phyloP scores from a whole-genome alignment of 2,797 vertebrate genomes.

The Oophaga sylvatica region DNA sequence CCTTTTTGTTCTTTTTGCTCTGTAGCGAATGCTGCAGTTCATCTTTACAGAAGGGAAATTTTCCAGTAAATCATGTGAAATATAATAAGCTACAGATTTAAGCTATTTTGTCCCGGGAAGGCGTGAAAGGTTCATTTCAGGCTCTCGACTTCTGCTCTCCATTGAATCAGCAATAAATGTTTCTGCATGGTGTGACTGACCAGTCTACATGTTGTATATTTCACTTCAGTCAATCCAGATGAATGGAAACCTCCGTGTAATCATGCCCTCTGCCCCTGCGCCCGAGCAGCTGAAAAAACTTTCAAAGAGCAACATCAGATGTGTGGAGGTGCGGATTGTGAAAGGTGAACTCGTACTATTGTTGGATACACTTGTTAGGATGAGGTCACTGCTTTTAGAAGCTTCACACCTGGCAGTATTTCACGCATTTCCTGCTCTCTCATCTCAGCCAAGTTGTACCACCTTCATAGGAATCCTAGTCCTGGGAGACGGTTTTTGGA shows the following conservation, averaged over 20 bases:
- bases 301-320: constrained; percentile 38
- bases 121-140: background rate
- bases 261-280: constrained; percentile 14
- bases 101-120: constrained; percentile 1
- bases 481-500: constrained; percentile 1
- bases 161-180: background rate
- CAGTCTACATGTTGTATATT: constrained; percentile 26
- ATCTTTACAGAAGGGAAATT: background rate
- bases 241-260: constrained; percentile 11
- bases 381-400: constrained; percentile 43
- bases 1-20: background rate
- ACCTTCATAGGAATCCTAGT: constrained; percentile 7
- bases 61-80: background rate
- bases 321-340: background rate
- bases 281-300: constrained; percentile 19
- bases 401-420: constrained; percentile 17
- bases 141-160: background rate
- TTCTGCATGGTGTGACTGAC: constrained; percentile 4
- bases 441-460: constrained; percentile 41
- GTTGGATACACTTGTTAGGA: constrained; percentile 48
- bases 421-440: constrained; percentile 8
- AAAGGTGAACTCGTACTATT: constrained; percentile 48
- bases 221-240: constrained; percentile 24
- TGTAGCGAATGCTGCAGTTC: background rate
- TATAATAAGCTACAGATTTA: background rate